Evolutionary conservation across 37 sponge, comb jelly and placozoan species (phyloP), one percentile per base, ranked within the genome.

Genomic region (Hexactinellida sp.): DNA sequence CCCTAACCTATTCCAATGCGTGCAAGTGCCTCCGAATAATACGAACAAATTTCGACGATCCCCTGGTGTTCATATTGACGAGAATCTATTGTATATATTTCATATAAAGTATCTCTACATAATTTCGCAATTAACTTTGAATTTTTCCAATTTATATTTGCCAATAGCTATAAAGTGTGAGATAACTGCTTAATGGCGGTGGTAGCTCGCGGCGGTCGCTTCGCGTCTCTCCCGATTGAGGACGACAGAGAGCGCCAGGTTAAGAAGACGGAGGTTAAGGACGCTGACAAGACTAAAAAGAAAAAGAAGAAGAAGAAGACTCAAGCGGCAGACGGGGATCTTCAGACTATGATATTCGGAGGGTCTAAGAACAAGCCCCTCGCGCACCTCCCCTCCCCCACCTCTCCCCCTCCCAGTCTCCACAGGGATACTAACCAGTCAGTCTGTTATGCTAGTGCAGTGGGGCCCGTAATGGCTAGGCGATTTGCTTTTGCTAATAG

Each of bases 301-400:
- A 63, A 63, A 28, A 63, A 63, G 34, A 63, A 63, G 76, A 63
- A 63, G 34, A 63, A 63, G 76, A 63, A 63, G 76, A 5, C 47
- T 16, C 25, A 23, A n/a, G 76, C 19, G 1, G 19, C 76, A 21
- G 76, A 63, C 13, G 76, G 76, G 5, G 76, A 63, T 63, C 30
- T 63, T 3, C 76, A 63, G 76, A 63, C 76, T 25, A 63, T 63
- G 76, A 63, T 63, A 10, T 63, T 63, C 34, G 76, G 76, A 1
- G 76, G 76, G 3, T 7, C 76, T 10, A 63, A 63, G 76, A 63
- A 23, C 13, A 63, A 63, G 30, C 76, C 76, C 34, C 28, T 63
- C 5, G 21, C 3, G 19, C 3, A 63, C 30, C 76, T 63, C 76
- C 3, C 25, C 3, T 63, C 76, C 13, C 76, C 76, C 34, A 21